Evolutionary conservation across 2,113 vertebrate genomes (phyloP), one percentile per base, ranked within the genome.

Genomic region (Miniopterus natalensis): DNA sequence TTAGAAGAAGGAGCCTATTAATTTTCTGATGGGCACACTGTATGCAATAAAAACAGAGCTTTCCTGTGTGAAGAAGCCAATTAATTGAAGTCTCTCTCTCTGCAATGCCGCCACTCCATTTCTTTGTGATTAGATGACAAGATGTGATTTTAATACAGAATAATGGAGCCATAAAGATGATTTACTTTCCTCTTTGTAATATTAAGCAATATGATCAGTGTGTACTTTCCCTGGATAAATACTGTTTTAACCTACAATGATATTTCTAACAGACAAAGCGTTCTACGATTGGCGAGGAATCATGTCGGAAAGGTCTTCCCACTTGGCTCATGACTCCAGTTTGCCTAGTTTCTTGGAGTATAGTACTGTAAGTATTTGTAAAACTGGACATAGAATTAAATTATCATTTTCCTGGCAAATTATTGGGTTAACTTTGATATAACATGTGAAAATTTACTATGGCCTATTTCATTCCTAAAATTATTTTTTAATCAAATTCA

Each of bases 281-380:
- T 53, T 97, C 49, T 65, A 45, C 12, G 96, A 98, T 3, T 97
- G 96, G 97, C 98, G 94, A 96, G 95, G 95, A 4, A 0, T 77
- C 51, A 17, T 96, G 65, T 42, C 78, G 21, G 36, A 53, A 78
- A 97, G 11, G 49, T 27, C 65, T 92, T 55, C 36, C 15, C 23
- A 0, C 15, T 51, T n/a, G 5, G 0, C 70, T 78, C 9, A 0
- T 4, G 47, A 45, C 18, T 40, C 36, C 3, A 3, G 8, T 78
- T 53, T 11, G 27, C 5, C 40, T 36, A 77, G 11, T 79, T n/a
- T 85, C 45, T 49, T 81, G 23, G 68, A 96, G 6, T 84, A 84
- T 55, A 68, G 1, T 80, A 0, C 10, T 23, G 97, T 97, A 89
- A 97, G 96, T 97, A 87, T 89, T 86, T 93, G n/a, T 78, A 77